These are phyloP conservation scores for Sinelater perroti DNA, from an alignment of 2,888 invertebrate species.

Conservation along the genomic window DNA sequence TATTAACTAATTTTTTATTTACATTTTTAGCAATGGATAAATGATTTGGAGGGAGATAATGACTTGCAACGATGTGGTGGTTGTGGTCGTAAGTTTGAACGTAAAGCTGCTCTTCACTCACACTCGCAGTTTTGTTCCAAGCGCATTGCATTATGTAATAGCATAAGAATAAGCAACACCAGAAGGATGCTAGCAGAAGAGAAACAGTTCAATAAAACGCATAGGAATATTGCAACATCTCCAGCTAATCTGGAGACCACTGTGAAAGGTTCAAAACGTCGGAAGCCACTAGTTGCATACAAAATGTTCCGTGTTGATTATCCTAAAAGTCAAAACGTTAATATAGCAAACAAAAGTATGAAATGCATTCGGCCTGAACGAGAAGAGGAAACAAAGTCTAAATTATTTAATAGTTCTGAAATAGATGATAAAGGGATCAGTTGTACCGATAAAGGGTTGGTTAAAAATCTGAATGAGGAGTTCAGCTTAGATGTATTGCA, in stretches of 20 bases:
- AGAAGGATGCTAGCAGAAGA: conserved; percentile 32
- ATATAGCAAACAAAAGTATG: no score
- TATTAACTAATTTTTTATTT: conserved; percentile 8
- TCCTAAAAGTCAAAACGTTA: conserved; percentile 5
- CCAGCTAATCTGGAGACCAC: not conserved
- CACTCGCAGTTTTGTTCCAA: conserved; percentile 75
- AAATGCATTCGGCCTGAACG: no score
- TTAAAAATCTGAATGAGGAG: no score
- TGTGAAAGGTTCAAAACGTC: conserved; percentile 12
- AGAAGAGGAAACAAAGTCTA: not conserved
- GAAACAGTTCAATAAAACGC: conserved; percentile 8
- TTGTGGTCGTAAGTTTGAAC: conserved; percentile 77
- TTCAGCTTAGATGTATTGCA: no score
- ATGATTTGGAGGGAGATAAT: conserved; percentile 70
- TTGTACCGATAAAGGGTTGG: no score
- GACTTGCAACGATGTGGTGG: conserved; percentile 71
- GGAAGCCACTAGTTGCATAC: conserved; percentile 25
- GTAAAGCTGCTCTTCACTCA: conserved; percentile 75
- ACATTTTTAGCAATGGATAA: conserved; percentile 66
- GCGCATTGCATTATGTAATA: conserved; percentile 62
- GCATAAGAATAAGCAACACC: conserved; percentile 49
- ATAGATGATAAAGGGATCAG: not conserved
- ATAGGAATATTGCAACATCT: not conserved
- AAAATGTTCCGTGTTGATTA: conserved; percentile 18
- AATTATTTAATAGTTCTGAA: not conserved